phyloP scores from a whole-genome alignment of 2,888 invertebrate species.

The Oegoconia quadripuncta region DNA sequence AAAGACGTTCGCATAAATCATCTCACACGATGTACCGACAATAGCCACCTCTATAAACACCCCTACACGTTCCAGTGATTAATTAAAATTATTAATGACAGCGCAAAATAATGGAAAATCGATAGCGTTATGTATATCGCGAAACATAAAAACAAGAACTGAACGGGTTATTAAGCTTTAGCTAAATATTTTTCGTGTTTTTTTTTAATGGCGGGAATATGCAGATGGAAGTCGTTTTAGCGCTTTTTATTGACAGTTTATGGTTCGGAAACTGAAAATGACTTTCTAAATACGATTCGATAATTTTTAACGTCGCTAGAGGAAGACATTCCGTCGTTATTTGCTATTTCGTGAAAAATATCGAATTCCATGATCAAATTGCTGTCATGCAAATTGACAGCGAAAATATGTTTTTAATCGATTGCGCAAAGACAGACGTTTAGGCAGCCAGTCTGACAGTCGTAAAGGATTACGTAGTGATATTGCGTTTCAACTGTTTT shows the following conservation, averaged over 20 bases:
- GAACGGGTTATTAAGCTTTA: constrained; percentile 51
- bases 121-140: constrained; percentile 40
- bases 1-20: constrained; percentile 63
- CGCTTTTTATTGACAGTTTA: constrained; percentile 72
- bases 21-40: constrained; percentile 50
- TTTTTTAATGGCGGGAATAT: constrained; percentile 39
- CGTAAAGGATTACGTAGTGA: constrained; percentile 21
- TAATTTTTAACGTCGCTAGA: constrained; percentile 25
- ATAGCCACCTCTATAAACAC: constrained; percentile 46
- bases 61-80: constrained; percentile 49
- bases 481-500: constrained; percentile 21
- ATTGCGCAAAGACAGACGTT: constrained; percentile 13
- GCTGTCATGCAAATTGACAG: too few species aligned
- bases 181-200: constrained; percentile 35
- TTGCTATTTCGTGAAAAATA: not conserved
- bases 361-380: too few species aligned
- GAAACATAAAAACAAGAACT: constrained; percentile 23
- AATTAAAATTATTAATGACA: constrained; percentile 76
- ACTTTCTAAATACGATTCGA: constrained; percentile 56
- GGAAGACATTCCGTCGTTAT: not conserved
- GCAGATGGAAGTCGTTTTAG: constrained; percentile 40
- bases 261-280: constrained; percentile 72
- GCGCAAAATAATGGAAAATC: constrained; percentile 67
- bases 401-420: constrained; percentile 2
- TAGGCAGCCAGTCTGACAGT: constrained; percentile 15